These are phyloP conservation scores for Lepidochitona cinerea DNA, from an alignment of 2,888 invertebrate species.

Conservation along the genomic window DNA sequence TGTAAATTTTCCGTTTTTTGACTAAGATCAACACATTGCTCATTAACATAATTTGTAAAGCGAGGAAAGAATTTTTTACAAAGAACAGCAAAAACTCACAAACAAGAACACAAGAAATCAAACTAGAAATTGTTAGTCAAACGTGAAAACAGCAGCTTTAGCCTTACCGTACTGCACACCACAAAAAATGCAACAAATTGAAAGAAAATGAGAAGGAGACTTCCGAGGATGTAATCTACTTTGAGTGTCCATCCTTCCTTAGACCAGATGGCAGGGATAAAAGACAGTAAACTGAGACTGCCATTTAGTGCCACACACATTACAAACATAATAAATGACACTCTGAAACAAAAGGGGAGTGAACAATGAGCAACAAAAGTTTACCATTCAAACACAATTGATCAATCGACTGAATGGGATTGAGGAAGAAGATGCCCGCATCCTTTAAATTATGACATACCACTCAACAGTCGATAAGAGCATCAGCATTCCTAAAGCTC, in stretches of 20 bases:
- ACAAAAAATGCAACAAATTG: conserved; percentile 90
- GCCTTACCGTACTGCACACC: conserved; percentile 87
- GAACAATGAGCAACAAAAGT: background rate
- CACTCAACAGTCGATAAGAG: too few relatives aligned
- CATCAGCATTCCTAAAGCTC: too few relatives aligned
- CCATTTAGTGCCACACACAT: conserved; percentile 39
- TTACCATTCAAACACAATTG: background rate
- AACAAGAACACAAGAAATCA: too few relatives aligned
- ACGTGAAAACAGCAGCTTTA: too few relatives aligned
- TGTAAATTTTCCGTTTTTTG: too few relatives aligned
- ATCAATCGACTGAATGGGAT: background rate
- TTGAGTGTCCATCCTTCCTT: conserved; percentile 89
- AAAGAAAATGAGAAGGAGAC: conserved; percentile 84
- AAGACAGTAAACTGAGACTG: conserved; percentile 27
- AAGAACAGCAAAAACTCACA: too few relatives aligned
- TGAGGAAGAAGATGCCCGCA: too few relatives aligned
- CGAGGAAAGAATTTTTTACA: too few relatives aligned
- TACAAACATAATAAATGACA: conserved; percentile 53
- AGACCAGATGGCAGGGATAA: conserved; percentile 80
- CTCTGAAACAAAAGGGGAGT: conserved; percentile 46
- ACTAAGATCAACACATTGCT: too few relatives aligned
- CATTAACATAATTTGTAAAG: too few relatives aligned
- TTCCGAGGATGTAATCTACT: conserved; percentile 85
- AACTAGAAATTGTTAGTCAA: too few relatives aligned
- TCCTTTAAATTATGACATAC: too few relatives aligned